These are phyloP conservation scores for Chelon labrosus DNA, from an alignment of 2,797 vertebrate species.

Conservation along the genomic window DNA sequence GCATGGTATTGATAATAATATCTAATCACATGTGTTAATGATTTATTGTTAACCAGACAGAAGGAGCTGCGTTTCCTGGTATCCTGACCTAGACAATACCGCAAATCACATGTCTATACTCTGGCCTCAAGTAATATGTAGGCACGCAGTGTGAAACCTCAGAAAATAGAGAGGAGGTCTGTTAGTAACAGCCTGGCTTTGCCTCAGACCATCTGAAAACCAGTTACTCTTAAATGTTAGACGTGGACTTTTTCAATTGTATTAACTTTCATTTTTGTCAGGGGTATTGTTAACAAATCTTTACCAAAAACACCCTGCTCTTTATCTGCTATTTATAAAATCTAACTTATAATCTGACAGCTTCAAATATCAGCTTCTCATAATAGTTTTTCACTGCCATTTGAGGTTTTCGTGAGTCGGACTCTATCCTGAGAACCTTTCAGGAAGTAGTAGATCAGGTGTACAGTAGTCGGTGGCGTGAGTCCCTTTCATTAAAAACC, in stretches of 20 bases:
- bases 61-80: slow-evolving; percentile 34
- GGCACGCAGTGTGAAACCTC: slow-evolving; percentile 33
- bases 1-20: not conserved
- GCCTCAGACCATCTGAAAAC: slow-evolving; percentile 23
- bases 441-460: slow-evolving; percentile 74
- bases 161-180: slow-evolving; percentile 24
- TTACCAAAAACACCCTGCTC: slow-evolving; percentile 9
- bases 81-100: slow-evolving; percentile 38
- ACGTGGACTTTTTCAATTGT: slow-evolving; percentile 29
- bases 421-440: slow-evolving; percentile 48
- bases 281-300: slow-evolving; percentile 25
- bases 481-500: slow-evolving; percentile 66
- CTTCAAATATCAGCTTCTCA: slow-evolving; percentile 44
- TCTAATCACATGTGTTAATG: slow-evolving; percentile 25
- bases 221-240: slow-evolving; percentile 32
- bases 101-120: slow-evolving; percentile 57
- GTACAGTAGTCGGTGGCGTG: slow-evolving; percentile 64
- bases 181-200: slow-evolving; percentile 17
- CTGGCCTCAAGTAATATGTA: slow-evolving; percentile 34
- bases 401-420: slow-evolving; percentile 55
- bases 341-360: slow-evolving; percentile 26
- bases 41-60: slow-evolving; percentile 19
- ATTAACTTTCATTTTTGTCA: slow-evolving; percentile 11
- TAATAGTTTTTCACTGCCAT: slow-evolving; percentile 50
- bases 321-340: slow-evolving; percentile 34